Evolutionary conservation across 2,888 invertebrate species (phyloP).

Genomic region (Deilephila porcellus): DNA sequence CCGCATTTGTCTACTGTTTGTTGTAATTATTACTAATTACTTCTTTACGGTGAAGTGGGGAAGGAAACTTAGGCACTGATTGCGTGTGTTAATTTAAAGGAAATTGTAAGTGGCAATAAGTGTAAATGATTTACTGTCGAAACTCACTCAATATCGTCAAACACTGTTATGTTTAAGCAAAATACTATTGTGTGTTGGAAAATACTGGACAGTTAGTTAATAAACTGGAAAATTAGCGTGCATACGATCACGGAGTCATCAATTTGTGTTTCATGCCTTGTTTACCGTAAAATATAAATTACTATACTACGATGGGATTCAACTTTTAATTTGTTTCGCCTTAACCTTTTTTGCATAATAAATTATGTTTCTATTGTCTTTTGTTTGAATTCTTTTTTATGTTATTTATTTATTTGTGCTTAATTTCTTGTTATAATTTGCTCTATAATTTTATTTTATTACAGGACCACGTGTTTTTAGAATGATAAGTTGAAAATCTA

Average conservation of each 20-base stretch:
- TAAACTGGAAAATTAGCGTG: conserved; percentile 8
- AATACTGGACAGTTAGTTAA: not conserved
- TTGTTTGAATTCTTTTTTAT: not conserved
- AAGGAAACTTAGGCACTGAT: not conserved
- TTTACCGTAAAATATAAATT: not conserved
- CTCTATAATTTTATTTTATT: not conserved
- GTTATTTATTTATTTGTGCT: not conserved
- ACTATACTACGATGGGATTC: not conserved
- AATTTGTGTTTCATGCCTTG: not conserved
- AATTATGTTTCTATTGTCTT: not conserved
- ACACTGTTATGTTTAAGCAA: conserved; percentile 14
- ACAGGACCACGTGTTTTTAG: not conserved
- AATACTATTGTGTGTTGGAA: conserved; percentile 7
- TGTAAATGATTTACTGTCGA: conserved; percentile 5
- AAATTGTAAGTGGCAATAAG: conserved; percentile 6
- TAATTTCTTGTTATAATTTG: not conserved
- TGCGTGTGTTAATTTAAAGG: not conserved
- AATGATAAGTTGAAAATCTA: no score
- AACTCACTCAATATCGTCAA: not conserved
- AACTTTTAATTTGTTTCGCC: not conserved
- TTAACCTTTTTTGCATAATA: not conserved
- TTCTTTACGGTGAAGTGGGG: not conserved
- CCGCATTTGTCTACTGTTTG: conserved; percentile 12
- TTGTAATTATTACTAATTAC: conserved; percentile 1
- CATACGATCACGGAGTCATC: conserved; percentile 1